Conservation (phyloP, 2,113 vertebrate species). For the Gymnorhina tibicen region DNA sequence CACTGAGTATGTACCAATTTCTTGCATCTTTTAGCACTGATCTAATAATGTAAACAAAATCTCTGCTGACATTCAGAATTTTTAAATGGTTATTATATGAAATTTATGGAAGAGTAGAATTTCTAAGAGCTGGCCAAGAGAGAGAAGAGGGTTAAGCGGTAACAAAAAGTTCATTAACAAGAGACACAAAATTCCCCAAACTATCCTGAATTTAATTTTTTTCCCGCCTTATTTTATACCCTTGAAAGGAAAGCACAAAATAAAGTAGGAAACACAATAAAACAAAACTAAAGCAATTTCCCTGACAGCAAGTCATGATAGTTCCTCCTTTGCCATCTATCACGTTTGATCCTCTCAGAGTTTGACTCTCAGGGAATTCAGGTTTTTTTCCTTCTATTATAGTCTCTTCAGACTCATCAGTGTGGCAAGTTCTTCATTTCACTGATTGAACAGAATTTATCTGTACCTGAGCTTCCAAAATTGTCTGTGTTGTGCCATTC, state of each 20-base stretch:
- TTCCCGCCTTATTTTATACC: accelerated
- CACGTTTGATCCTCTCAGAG: neutral
- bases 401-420: neutral
- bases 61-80: neutral
- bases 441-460: neutral
- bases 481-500: neutral
- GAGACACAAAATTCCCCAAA: neutral
- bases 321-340: neutral
- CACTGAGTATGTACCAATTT: neutral
- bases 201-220: neutral
- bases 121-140: neutral
- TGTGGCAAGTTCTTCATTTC: neutral
- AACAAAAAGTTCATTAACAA: neutral
- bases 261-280: neutral
- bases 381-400: neutral
- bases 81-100: neutral
- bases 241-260: neutral
- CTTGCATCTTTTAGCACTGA: neutral
- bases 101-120: neutral
- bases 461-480: neutral
- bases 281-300: neutral
- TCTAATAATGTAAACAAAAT: neutral
- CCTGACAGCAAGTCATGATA: neutral
- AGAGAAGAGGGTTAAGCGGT: neutral
- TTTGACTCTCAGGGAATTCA: neutral